Evolutionary conservation across 1,140 invertebrate genomes (phyloP), one percentile per base, ranked within the genome.

Genomic region (Mya arenaria): DNA sequence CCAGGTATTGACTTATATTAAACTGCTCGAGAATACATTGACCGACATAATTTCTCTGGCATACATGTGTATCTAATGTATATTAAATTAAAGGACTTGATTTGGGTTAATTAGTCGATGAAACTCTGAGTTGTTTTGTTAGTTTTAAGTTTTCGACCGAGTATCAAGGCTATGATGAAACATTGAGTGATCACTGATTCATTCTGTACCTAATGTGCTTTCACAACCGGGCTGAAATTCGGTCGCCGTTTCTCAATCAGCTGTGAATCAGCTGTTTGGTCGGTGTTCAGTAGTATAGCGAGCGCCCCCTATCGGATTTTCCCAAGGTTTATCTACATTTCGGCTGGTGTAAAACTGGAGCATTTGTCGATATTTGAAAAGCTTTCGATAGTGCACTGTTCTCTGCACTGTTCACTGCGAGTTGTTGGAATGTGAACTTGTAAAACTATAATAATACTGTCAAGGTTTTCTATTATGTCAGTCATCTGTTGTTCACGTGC

Each of bases 201-300:
- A n/a, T n/a, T n/a, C n/a, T n/a, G n/a, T n/a, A n/a, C n/a, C n/a
- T n/a, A n/a, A n/a, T n/a, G n/a, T n/a, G 48, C 48, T 17, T 52
- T 52, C 48, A 23, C 48, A 1, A 23, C 17, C 25, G 17, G 17
- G 48, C 44, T 25, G 72, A 74, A 74, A 74, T 74, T 74, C 72
- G 72, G 72, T 74, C 72, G 72, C 72, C 28, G 23, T 44, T 30
- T 34, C n/a, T 15, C n/a, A 48, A 63, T 81, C 78, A 81, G 78
- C 78, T 81, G 78, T 71, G 78, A 63, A 81, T 81, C 78, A 81
- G 78, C 78, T 81, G 78, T 81, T 81, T 30, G 8, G 34, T 56
- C 68, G 66, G 66, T 63, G 78, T 79, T 79, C 39, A 55, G 37
- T n/a, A 32, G 37, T 41, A 17, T 25, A 66, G 39, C 17, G 8